These are phyloP conservation scores for Microvelia longipes DNA, from an alignment of 1,140 invertebrate species.

Conservation along the genomic window DNA sequence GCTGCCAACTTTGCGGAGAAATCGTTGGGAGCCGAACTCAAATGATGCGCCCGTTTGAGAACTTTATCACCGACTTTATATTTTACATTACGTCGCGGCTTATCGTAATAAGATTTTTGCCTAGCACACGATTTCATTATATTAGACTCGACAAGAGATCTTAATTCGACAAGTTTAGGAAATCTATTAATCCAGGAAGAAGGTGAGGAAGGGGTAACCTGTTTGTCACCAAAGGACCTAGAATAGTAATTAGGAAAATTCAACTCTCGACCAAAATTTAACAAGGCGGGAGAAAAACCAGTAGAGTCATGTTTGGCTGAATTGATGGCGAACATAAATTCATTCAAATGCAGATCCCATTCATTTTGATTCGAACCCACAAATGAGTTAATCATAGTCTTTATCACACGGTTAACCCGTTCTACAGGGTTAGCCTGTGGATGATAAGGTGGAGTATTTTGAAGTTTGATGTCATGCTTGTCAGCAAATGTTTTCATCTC, in stretches of 20 bases:
- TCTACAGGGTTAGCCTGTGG: slow-evolving; percentile 31
- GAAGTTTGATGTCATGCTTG: background rate
- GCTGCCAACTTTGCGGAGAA: background rate
- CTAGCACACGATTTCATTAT: background rate
- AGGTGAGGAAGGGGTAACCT: slow-evolving; percentile 17
- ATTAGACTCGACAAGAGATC: background rate
- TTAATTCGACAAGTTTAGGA: background rate
- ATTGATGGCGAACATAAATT: background rate
- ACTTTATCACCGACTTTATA: background rate
- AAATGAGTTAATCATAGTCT: slow-evolving; percentile 27
- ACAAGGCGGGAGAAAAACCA: background rate
- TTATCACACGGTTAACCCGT: slow-evolving; percentile 30
- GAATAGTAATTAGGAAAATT: background rate
- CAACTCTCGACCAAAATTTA: background rate
- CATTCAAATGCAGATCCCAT: slow-evolving; percentile 21
- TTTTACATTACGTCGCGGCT: background rate
- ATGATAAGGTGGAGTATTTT: background rate
- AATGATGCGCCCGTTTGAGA: background rate
- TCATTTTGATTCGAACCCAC: slow-evolving; percentile 23
- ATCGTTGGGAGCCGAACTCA: background rate
- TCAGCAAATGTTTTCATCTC: background rate
- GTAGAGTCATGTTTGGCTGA: background rate
- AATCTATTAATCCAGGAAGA: background rate
- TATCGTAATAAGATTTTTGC: background rate
- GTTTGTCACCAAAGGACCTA: slow-evolving; percentile 24